Evolutionary conservation across 92 coral and sea anemone species (phyloP).

Genomic region (Paramuricea clavata): DNA sequence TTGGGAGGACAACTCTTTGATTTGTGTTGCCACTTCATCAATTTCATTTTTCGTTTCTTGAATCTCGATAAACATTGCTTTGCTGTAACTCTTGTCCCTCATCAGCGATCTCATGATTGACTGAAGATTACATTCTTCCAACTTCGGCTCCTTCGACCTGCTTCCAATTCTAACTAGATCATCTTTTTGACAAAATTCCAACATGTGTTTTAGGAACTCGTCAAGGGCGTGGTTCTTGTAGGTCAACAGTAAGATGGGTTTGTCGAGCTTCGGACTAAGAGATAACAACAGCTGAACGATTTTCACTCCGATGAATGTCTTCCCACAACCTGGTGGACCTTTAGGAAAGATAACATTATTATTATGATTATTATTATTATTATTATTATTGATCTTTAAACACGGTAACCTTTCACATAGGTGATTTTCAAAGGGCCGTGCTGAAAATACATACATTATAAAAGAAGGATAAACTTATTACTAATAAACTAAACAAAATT

Average conservation of each 20-base stretch:
- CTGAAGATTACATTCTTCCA: constrained; percentile 45
- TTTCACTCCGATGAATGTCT: constrained; percentile 13
- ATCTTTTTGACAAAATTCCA: constrained; percentile 28
- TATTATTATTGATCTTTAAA: too few relatives aligned
- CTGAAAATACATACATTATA: too few relatives aligned
- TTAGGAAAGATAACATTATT: too few relatives aligned
- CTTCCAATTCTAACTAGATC: constrained; percentile 49
- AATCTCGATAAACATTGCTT: constrained; percentile 24
- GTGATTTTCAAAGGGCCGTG: too few relatives aligned
- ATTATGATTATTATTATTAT: too few relatives aligned
- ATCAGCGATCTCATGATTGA: constrained; percentile 19
- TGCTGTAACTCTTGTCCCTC: neutral
- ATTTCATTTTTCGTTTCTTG: constrained; percentile 25
- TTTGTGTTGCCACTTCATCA: neutral
- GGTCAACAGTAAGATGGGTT: constrained; percentile 51
- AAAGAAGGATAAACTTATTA: too few relatives aligned
- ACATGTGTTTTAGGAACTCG: constrained; percentile 53
- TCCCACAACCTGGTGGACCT: constrained; percentile 26
- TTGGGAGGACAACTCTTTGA: neutral
- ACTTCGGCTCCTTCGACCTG: constrained; percentile 50
- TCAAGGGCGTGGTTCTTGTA: constrained; percentile 61
- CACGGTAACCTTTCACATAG: too few relatives aligned
- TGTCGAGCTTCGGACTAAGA: constrained; percentile 28
- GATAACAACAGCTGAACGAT: constrained; percentile 25
- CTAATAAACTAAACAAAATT: too few relatives aligned